Evolutionary conservation across 2,888 invertebrate species (phyloP), one percentile per base, ranked within the genome.

Genomic region (Chesias legatella): DNA sequence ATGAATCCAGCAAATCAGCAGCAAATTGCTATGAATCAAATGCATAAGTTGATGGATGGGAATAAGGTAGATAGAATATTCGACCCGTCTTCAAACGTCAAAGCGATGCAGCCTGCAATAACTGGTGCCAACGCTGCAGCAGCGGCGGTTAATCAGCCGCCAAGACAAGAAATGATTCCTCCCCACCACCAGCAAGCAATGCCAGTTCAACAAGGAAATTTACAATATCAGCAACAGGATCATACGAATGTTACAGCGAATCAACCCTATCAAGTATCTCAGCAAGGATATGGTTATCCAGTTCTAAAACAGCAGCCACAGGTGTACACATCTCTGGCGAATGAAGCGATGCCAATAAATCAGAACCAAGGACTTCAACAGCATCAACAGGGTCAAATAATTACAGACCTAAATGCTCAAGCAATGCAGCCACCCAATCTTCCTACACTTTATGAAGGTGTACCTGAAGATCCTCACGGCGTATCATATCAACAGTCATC

Each of bases 1-100:
- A 84, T 88, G 84, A 86, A 86, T 57, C 86, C 86, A 31, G 76
- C 74, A 23, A 88, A 86, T 48, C 75, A 79, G 33, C 67, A 82
- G 50, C 63, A 61, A 39, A 59, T 62, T 10, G 80, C 80, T 25
- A 72, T 80, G 57, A 53, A 74, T 23, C 59, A 69, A 1, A 82
- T 80, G 63, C 60, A 75, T 29, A 77, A 75, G 39, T 47, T 82
- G 38, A 71, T 84, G 71, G 63, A 59, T 40, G 48, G 55, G 9
- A 69, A 64, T 35, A 58, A 58, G 20, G 25, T 44, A 1, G 46
- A 53, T 20, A 55, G 46, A 10, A 8, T 13, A 20, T 24, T 33
- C 17, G 39, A 29, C 22, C 7, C 38, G 1, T 11, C 10, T 27
- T 32, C 38, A 6, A 22, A 46, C 10, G 48, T 39, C 7, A 30